Conservation (phyloP, 2,113 vertebrate species). For the Heterotilapia buettikoferi region DNA sequence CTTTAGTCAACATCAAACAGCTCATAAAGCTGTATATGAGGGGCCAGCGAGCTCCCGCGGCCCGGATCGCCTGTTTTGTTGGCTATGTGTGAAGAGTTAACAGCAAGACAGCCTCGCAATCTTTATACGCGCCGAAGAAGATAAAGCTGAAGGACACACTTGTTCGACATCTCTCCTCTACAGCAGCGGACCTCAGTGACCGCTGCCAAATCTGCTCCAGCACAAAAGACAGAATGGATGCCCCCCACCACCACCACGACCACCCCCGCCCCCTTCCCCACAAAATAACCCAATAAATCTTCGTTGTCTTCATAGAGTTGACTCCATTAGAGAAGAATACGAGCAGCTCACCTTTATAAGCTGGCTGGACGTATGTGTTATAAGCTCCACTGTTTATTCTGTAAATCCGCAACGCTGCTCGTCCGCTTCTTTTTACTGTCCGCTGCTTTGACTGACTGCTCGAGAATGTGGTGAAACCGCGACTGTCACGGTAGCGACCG, state of each 20-base stretch:
- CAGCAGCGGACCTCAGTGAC: not conserved
- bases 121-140: not conserved
- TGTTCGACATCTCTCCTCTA: not conserved
- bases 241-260: not conserved
- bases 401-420: not conserved
- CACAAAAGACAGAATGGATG: constrained; percentile 60
- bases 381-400: constrained; percentile 33
- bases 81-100: not conserved
- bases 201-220: constrained; percentile 25
- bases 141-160: not conserved
- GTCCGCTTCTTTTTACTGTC: constrained; percentile 5
- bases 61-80: not conserved
- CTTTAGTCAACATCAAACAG: not conserved
- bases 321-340: not conserved
- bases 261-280: constrained; percentile 7
- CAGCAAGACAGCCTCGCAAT: not conserved
- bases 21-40: not conserved
- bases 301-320: not conserved
- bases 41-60: not conserved
- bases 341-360: constrained; percentile 36
- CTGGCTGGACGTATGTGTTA: constrained; percentile 1
- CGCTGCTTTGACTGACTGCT: constrained; percentile 38
- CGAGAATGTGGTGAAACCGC: constrained; percentile 33
- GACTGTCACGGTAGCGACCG: not conserved
- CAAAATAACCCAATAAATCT: constrained; percentile 27